phyloP scores from a whole-genome alignment of 2,888 invertebrate genomes.

The Aspidiotus destructor region DNA sequence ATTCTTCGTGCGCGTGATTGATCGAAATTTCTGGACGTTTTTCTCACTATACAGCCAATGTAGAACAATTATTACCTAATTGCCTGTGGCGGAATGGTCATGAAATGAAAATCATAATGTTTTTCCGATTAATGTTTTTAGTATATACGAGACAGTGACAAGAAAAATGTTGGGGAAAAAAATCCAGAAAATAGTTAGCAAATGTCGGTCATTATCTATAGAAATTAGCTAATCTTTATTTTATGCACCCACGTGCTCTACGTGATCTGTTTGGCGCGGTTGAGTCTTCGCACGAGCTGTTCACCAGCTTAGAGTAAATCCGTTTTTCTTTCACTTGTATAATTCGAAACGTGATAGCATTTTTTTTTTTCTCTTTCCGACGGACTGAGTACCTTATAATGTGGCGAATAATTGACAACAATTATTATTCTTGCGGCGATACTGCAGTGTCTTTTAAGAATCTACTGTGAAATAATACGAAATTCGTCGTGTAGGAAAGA shows the following conservation, averaged over 20 bases:
- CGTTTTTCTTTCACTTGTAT: constrained; percentile 2
- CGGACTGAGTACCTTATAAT: constrained; percentile 19
- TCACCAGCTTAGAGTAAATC: not conserved
- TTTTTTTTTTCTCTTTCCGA: constrained; percentile 4
- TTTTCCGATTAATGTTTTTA: not conserved
- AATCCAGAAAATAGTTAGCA: not conserved
- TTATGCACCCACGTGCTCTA: constrained; percentile 13
- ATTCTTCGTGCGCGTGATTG: too few relatives aligned
- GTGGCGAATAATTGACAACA: constrained; percentile 26
- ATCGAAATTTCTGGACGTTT: too few relatives aligned
- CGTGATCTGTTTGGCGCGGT: not conserved
- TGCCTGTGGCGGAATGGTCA: not conserved
- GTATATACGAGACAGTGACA: not conserved
- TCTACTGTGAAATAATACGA: too few relatives aligned
- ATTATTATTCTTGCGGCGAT: constrained; percentile 17
- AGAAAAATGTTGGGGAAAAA: not conserved
- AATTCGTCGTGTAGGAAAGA: too few relatives aligned
- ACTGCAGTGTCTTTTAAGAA: not conserved
- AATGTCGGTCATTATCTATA: constrained; percentile 1
- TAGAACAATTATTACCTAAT: not conserved
- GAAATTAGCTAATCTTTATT: constrained; percentile 3
- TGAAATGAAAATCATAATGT: not conserved
- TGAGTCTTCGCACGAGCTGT: constrained; percentile 3
- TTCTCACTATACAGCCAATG: not conserved
- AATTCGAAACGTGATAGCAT: constrained; percentile 25